Evolutionary conservation across 2,888 invertebrate genomes (phyloP).

Genomic region (Stenolophus ochropezus): DNA sequence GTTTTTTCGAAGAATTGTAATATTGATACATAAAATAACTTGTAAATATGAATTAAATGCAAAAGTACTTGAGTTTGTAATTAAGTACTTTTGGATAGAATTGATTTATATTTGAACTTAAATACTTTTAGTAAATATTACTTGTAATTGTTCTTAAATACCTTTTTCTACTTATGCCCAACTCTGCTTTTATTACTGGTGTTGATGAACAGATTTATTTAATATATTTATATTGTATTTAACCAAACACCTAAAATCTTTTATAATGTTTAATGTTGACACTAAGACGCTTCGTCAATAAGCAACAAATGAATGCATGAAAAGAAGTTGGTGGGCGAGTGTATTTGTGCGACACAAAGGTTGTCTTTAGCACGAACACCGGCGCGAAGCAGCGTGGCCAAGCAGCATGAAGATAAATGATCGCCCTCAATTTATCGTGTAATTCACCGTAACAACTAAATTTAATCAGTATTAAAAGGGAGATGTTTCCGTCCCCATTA

Average conservation of each 20-base stretch:
- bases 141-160: no score
- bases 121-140: no score
- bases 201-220: neutral
- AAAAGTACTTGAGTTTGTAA: no score
- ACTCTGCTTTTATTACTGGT: neutral
- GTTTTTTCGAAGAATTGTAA: no score
- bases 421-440: conserved; percentile 52
- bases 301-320: conserved; percentile 11
- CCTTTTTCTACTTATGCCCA: neutral
- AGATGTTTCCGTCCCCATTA: conserved; percentile 48
- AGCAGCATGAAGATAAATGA: conserved; percentile 47
- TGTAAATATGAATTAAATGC: no score
- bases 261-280: neutral
- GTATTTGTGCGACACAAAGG: conserved; percentile 9
- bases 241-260: neutral
- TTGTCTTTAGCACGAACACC: conserved; percentile 6
- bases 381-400: neutral
- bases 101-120: no score
- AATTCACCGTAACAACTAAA: conserved; percentile 54
- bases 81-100: no score
- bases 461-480: conserved; percentile 56
- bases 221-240: neutral
- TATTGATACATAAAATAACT: no score
- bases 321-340: conserved; percentile 1
- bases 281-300: neutral